Evolutionary conservation across 2,113 vertebrate species (phyloP).

Genomic region (Procapra przewalskii): DNA sequence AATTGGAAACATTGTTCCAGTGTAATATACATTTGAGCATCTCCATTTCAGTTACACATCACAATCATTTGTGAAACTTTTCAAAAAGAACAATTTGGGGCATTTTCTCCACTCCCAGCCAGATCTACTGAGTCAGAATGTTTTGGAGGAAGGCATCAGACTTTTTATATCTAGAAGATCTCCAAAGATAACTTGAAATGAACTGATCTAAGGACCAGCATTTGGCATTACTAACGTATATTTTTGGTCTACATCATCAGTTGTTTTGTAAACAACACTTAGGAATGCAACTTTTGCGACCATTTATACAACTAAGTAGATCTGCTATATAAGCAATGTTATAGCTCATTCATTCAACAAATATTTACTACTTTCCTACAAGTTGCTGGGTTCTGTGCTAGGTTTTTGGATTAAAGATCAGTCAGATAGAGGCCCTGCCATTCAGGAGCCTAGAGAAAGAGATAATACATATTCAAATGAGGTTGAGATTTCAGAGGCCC

Average conservation of each 20-base stretch:
- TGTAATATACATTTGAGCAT: neutral
- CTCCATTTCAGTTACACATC: neutral
- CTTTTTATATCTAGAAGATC: neutral
- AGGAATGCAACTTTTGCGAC: neutral
- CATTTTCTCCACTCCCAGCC: neutral
- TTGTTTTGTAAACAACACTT: neutral
- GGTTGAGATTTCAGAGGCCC: neutral
- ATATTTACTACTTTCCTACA: neutral
- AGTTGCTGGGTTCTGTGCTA: neutral
- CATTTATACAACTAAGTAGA: neutral
- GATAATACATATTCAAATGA: neutral
- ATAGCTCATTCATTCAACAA: neutral
- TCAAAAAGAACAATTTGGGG: neutral
- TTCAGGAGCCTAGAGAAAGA: neutral
- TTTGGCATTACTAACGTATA: neutral
- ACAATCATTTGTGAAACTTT: neutral
- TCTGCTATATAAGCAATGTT: neutral
- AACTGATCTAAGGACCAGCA: neutral
- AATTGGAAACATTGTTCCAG: neutral
- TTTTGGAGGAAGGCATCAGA: neutral
- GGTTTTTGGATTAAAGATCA: neutral
- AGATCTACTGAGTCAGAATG: neutral
- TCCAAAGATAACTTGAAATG: neutral
- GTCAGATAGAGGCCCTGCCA: neutral
- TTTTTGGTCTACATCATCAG: neutral